Base-by-base conservation (phyloP, 2,888 invertebrate species). In the Mycogona germanica region DNA sequence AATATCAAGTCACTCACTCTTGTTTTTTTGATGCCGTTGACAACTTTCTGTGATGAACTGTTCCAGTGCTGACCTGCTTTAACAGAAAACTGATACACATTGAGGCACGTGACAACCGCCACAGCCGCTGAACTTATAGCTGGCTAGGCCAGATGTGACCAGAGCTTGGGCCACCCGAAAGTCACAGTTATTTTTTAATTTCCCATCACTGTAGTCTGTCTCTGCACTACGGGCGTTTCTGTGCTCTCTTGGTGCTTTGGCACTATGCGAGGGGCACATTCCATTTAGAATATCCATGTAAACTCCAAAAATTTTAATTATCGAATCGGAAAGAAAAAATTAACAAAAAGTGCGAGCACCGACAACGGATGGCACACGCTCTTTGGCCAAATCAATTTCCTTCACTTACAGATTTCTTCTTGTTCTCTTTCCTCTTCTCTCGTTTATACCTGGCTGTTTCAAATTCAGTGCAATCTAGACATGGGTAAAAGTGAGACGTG, bases 381-480 rank as follows among this genome's bases (percentile, higher is more conserved):
- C n/a, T n/a, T n/a, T n/a, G 9, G 17, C 42, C 7, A 41, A 41
- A 12, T 25, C 12, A n/a, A 45, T 45, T 35, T 37, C 23, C 9
- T 35, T 23, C 32, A 65, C 67, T 67, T 65, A 68, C 68, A 62
- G 67, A 64, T 62, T 69, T 70, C 59, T 67, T 67, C 59, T 64
- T 66, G 60, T 75, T 80, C 69, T 83, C 82, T 69, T 78, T 78
- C 74, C 77, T 75, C 61, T 75, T 75, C 62, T 78, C 80, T 58
- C 71, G 63, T 57, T 67, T 67, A 51, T 66, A 65, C 55, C 68
- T 64, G 56, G 70, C 69, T 66, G 87, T 86, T 65, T 91, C 91
- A 68, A 87, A 88, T 68, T 89, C 87, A 30, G 85, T 78, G 64
- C 88, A 85, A 67, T 92, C 91, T 66, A 86, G 84, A 51, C 83